Conservation (phyloP, 2,888 invertebrate species). For the Plemyria rubiginata region DNA sequence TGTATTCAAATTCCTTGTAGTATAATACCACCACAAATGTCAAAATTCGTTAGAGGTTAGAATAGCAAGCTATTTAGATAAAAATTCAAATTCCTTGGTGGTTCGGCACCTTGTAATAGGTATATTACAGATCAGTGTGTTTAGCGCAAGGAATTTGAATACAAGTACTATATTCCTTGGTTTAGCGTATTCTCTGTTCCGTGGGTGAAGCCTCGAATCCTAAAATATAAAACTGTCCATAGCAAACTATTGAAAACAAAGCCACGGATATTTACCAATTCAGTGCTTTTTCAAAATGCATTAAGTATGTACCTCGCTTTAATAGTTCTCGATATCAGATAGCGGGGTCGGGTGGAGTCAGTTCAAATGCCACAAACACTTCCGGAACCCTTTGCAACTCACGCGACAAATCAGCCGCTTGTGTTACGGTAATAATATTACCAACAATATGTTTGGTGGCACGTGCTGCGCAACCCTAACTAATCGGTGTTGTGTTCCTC, state of each 20-base stretch:
- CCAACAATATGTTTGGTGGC: slow-evolving; percentile 48
- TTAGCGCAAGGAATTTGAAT: no score
- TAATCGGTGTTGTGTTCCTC: neutral
- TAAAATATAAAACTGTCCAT: neutral
- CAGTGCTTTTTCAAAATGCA: neutral
- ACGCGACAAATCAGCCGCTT: slow-evolving; percentile 42
- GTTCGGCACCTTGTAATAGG: no score
- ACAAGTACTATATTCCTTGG: no score
- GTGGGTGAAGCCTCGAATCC: no score
- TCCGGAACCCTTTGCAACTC: slow-evolving; percentile 39
- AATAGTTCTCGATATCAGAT: neutral
- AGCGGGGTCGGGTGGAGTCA: slow-evolving; percentile 38
- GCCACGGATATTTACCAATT: neutral
- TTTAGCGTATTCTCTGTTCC: no score
- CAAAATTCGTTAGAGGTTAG: no score
- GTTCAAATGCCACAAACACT: slow-evolving; percentile 52
- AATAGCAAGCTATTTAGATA: no score
- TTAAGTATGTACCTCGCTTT: neutral
- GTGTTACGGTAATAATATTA: slow-evolving; percentile 46
- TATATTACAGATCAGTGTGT: no score
- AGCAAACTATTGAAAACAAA: neutral
- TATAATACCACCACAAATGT: no score
- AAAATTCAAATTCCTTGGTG: no score
- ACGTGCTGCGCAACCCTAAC: slow-evolving; percentile 34
- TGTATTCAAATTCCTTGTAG: no score